phyloP scores from a whole-genome alignment of 1,140 invertebrate species.

The Neodiprion pinetum region DNA sequence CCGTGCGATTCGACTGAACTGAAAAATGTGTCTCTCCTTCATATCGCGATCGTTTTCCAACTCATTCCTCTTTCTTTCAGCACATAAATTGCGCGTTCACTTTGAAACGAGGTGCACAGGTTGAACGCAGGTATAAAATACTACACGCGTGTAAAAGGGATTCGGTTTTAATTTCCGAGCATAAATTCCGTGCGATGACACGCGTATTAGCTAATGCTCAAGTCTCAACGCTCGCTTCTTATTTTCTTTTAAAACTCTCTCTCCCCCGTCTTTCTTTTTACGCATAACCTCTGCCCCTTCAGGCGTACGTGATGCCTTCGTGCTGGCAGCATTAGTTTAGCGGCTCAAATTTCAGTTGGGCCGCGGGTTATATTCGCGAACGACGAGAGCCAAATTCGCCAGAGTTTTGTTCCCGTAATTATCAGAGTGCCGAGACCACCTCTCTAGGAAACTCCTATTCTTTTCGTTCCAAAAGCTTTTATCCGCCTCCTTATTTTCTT shows the following conservation, averaged over 20 bases:
- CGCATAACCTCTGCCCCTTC: neutral
- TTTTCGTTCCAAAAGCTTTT: too few species aligned
- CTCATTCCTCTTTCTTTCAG: too few species aligned
- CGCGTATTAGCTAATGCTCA: slow-evolving; percentile 43
- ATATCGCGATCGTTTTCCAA: too few species aligned
- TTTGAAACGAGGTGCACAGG: too few species aligned
- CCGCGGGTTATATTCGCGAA: slow-evolving; percentile 26
- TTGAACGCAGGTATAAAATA: too few species aligned
- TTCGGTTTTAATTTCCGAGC: slow-evolving; percentile 2
- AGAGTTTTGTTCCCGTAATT: too few species aligned
- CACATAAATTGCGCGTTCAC: too few species aligned
- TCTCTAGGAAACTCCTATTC: too few species aligned
- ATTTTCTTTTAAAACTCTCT: slow-evolving; percentile 26
- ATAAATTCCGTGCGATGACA: slow-evolving; percentile 33
- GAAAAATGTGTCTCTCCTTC: too few species aligned
- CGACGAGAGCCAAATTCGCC: neutral
- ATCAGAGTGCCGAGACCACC: too few species aligned
- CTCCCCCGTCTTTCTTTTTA: slow-evolving; percentile 12
- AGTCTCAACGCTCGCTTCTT: slow-evolving; percentile 30
- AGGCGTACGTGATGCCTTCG: slow-evolving; percentile 52
- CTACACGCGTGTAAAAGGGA: neutral
- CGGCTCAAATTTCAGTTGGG: slow-evolving; percentile 53
- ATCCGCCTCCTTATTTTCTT: too few species aligned
- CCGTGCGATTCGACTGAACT: neutral
- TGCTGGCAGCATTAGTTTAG: slow-evolving; percentile 54